Percentiles rank a stretch among this genome's conserved stretches.
Conservation (phyloP, 1,140 invertebrate genomes). For the Dreissena polymorpha region DNA sequence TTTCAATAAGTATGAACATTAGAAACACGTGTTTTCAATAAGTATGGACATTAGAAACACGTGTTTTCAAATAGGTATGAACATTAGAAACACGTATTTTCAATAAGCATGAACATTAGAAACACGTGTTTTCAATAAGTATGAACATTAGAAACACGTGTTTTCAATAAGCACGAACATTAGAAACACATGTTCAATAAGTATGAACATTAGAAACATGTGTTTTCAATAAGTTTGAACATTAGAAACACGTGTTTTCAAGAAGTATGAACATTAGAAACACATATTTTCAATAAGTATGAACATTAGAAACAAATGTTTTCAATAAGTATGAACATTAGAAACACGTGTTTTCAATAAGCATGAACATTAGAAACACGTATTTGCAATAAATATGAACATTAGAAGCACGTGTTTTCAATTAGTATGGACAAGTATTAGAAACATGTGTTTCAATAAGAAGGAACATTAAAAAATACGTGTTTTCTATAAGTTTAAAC, state of each 20-base stretch:
- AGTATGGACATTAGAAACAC: neutral
- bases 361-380: no score
- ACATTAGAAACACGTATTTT: no score
- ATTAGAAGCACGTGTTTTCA: neutral
- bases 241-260: neutral
- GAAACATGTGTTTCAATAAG: neutral
- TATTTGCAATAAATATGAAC: no score
- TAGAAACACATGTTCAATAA: no score
- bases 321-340: no score
- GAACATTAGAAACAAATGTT: neutral
- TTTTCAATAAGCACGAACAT: no score
- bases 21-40: neutral
- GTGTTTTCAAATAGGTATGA: neutral
- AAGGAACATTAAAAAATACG: neutral
- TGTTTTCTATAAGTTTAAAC: neutral
- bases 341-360: neutral
- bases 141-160: constrained; percentile 2
- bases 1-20: no score
- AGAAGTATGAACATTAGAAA: no score
- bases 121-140: neutral
- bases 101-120: no score
- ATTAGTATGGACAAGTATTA: no score
- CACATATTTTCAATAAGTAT: neutral
- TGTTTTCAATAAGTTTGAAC: neutral
- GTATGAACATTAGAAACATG: no score